Percentiles rank a stretch among this genome's conserved stretches.
These are phyloP conservation scores for Lanistes nyassanus DNA, from an alignment of 1,140 invertebrate genomes.

Conservation along the genomic window DNA sequence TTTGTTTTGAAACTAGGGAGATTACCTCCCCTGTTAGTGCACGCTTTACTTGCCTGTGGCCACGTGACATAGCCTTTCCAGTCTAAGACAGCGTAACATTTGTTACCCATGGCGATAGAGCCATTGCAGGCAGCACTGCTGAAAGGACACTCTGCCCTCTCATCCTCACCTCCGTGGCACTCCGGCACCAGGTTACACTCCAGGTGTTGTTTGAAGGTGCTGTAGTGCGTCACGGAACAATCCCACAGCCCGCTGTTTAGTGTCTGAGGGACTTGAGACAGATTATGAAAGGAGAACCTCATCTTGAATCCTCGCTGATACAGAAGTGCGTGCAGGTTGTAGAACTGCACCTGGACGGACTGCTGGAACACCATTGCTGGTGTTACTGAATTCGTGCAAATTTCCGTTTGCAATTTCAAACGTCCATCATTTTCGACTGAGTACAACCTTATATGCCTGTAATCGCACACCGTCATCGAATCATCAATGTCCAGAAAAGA, in stretches of 20 bases:
- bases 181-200: slow-evolving; percentile 5
- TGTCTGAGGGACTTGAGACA: not conserved
- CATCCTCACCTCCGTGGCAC: slow-evolving; percentile 10
- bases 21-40: not conserved
- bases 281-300: not conserved
- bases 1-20: slow-evolving; percentile 1
- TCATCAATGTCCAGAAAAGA: too few species aligned
- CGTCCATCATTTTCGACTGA: too few species aligned
- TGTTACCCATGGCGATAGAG: not conserved
- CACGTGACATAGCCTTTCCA: not conserved
- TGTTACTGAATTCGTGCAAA: too few species aligned
- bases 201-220: slow-evolving; percentile 4
- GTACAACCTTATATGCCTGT: too few species aligned
- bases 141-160: not conserved
- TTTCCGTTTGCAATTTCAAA: too few species aligned
- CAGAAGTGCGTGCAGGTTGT: too few species aligned
- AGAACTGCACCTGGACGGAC: too few species aligned
- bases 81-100: not conserved
- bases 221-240: not conserved
- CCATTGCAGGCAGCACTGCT: slow-evolving; percentile 8
- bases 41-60: not conserved
- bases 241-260: not conserved
- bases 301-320: not conserved
- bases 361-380: too few species aligned
- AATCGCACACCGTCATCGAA: too few species aligned